Evolutionary conservation across 2,113 vertebrate species (phyloP).

Genomic region (Puma concolor): DNA sequence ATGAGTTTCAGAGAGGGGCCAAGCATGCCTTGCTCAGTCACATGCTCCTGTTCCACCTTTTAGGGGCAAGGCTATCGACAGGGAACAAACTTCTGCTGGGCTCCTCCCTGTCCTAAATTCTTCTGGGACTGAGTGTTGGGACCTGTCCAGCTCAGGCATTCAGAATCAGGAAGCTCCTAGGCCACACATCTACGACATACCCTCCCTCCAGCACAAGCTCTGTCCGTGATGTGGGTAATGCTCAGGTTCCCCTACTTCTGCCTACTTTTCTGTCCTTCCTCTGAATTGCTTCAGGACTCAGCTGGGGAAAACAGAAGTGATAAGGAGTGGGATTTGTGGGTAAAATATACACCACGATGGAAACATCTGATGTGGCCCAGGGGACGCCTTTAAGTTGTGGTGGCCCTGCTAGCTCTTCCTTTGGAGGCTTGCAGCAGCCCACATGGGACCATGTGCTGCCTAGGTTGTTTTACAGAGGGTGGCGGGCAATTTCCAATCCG

Average conservation of each 20-base stretch:
- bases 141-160: neutral
- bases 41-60: neutral
- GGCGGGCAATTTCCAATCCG: neutral
- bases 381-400: neutral
- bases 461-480: neutral
- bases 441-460: neutral
- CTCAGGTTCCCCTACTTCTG: neutral
- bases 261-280: neutral
- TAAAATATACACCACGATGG: neutral
- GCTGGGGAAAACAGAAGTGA: neutral
- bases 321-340: neutral
- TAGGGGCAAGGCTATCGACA: neutral
- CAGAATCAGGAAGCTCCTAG: neutral
- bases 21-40: neutral
- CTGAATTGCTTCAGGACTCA: neutral
- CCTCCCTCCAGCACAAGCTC: neutral
- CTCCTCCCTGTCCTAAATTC: neutral
- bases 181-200: too few species aligned
- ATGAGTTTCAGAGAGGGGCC: neutral
- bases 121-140: too few species aligned
- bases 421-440: neutral
- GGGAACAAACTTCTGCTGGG: neutral
- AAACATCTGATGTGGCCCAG: neutral
- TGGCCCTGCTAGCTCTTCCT: neutral
- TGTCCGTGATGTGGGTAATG: neutral